Evolutionary conservation across 2,888 invertebrate species (phyloP).

Genomic region (Lampropteryx suffumata): DNA sequence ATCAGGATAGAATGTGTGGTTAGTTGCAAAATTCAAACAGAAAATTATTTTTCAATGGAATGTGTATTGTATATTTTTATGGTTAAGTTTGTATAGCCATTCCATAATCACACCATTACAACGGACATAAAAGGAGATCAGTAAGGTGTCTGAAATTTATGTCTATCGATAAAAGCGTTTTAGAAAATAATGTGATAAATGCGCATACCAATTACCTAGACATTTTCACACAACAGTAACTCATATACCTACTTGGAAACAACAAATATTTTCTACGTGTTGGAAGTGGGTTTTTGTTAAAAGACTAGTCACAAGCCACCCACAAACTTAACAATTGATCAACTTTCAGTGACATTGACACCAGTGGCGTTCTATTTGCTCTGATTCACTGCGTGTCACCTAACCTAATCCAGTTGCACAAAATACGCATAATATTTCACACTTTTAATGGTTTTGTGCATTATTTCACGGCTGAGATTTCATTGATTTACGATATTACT

Average conservation of each 20-base stretch:
- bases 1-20: neutral
- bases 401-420: conserved; percentile 43
- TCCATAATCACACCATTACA: conserved; percentile 1
- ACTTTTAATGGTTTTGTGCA: conserved; percentile 20
- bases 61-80: conserved; percentile 12
- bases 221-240: no score
- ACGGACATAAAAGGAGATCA: conserved; percentile 5
- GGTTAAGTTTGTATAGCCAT: conserved; percentile 11
- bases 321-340: conserved; percentile 20
- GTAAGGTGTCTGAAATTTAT: conserved; percentile 10
- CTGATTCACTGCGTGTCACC: conserved; percentile 57
- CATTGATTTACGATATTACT: conserved; percentile 16
- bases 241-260: no score
- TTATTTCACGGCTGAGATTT: conserved; percentile 23
- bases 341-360: conserved; percentile 69
- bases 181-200: neutral
- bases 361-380: conserved; percentile 50
- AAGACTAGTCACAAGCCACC: neutral
- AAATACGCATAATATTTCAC: conserved; percentile 23
- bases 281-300: no score
- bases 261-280: neutral
- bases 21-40: no score
- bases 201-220: no score
- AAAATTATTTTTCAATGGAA: neutral
- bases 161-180: conserved; percentile 1